Conservation (phyloP, 2,113 vertebrate species). For the human region DNA sequence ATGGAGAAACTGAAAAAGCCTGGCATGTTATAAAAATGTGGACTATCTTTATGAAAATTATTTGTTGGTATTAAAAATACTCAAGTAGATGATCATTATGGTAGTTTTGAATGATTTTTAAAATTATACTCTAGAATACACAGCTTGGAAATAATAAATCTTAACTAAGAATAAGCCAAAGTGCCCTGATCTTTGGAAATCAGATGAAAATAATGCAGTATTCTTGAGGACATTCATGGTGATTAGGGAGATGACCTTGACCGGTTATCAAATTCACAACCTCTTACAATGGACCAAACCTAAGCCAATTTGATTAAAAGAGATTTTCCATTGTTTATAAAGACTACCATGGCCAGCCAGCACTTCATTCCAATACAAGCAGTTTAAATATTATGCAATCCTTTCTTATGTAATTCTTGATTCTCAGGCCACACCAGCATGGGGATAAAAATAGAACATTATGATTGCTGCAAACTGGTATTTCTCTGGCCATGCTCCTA, state of each 20-base stretch:
- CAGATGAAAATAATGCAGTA: neutral
- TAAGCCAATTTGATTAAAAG: slow-evolving; percentile 41
- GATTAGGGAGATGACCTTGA: slow-evolving; percentile 26
- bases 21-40: neutral
- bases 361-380: slow-evolving; percentile 47
- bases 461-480: neutral
- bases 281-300: neutral
- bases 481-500: neutral
- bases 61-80: slow-evolving; percentile 35
- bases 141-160: neutral
- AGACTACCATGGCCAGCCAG: neutral
- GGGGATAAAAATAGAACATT: slow-evolving; percentile 45
- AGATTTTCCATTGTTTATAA: slow-evolving; percentile 62
- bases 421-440: slow-evolving; percentile 4
- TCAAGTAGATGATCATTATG: neutral
- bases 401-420: slow-evolving; percentile 45
- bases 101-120: neutral
- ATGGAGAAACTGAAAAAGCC: neutral
- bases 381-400: slow-evolving; percentile 52
- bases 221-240: neutral
- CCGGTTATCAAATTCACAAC: slow-evolving; percentile 38
- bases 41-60: neutral
- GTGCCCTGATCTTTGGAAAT: neutral
- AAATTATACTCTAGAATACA: neutral
- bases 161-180: neutral